Evolutionary conservation across 2,797 vertebrate species (phyloP).

Genomic region (Diceros bicornis): DNA sequence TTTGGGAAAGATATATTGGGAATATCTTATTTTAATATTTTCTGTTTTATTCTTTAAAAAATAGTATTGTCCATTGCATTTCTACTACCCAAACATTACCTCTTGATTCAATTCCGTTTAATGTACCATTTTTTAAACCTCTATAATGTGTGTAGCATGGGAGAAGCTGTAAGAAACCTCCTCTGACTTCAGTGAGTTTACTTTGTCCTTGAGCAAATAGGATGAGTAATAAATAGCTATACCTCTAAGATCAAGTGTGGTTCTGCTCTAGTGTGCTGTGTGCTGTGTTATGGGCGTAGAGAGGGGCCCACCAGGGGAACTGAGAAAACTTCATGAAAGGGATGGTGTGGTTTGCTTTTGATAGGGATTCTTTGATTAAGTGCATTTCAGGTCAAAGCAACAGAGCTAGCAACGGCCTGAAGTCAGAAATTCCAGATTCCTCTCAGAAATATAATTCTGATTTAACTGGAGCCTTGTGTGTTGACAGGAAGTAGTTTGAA

Average conservation of each 20-base stretch:
- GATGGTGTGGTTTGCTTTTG: background rate
- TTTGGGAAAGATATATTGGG: background rate
- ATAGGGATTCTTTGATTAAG: background rate
- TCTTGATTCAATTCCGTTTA: background rate
- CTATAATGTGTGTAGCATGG: fast-evolving
- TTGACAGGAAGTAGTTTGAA: background rate
- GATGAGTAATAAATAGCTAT: background rate
- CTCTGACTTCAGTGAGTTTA: background rate
- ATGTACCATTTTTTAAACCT: background rate
- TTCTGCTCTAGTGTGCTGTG: fast-evolving
- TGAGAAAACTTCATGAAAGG: no score
- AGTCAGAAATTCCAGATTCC: background rate
- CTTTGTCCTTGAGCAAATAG: background rate
- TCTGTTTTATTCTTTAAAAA: background rate
- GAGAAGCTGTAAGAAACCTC: background rate
- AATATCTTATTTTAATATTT: background rate
- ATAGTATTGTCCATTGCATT: background rate
- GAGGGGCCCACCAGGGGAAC: no score
- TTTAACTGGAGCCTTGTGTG: background rate
- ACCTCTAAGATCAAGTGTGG: background rate
- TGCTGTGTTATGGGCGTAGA: fast-evolving
- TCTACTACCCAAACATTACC: background rate
- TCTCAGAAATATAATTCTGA: background rate
- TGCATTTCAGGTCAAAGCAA: background rate
- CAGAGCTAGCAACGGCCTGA: background rate